A percentile compares a stretch with the other conserved stretches of the same genome.
These are phyloP conservation scores for Dicrostonyx torquatus DNA, from an alignment of 2,797 vertebrate genomes.

Conservation along the genomic window DNA sequence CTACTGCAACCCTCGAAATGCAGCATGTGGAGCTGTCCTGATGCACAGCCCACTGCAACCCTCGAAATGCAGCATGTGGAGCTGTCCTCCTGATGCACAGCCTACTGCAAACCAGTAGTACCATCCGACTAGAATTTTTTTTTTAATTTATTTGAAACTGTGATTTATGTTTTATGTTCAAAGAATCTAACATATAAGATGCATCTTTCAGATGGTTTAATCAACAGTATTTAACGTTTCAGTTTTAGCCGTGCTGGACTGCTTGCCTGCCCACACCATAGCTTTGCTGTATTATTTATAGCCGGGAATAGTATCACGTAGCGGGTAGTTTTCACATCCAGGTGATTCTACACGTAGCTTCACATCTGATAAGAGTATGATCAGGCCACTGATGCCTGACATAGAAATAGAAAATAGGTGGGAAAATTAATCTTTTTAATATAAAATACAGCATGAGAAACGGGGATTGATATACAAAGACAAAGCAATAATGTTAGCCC, in stretches of 20 bases:
- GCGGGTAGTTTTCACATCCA: not conserved
- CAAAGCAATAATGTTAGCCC: constrained; percentile 8
- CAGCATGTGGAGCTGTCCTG: not conserved
- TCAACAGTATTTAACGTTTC: constrained; percentile 14
- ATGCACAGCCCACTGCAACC: not conserved
- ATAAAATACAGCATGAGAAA: constrained; percentile 7
- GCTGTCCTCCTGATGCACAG: not conserved
- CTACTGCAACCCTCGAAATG: not conserved
- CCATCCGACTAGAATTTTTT: not conserved
- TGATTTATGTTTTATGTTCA: constrained; percentile 41
- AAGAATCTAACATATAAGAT: not conserved
- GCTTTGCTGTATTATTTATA: not conserved
- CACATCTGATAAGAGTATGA: not conserved
- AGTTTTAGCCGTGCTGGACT: not conserved
- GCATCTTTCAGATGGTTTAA: not conserved
- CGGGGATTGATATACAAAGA: not conserved
- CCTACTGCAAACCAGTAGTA: not conserved
- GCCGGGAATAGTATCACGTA: not conserved
- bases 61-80: not conserved
- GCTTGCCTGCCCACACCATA: not conserved
- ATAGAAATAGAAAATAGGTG: not conserved
- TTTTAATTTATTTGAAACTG: constrained; percentile 34
- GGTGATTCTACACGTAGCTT: not conserved
- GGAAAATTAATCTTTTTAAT: constrained; percentile 40
- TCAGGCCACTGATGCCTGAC: not conserved